Evolutionary conservation across 1,140 invertebrate species (phyloP), one percentile per base, ranked within the genome.

Genomic region (Ptiloglossa arizonensis): DNA sequence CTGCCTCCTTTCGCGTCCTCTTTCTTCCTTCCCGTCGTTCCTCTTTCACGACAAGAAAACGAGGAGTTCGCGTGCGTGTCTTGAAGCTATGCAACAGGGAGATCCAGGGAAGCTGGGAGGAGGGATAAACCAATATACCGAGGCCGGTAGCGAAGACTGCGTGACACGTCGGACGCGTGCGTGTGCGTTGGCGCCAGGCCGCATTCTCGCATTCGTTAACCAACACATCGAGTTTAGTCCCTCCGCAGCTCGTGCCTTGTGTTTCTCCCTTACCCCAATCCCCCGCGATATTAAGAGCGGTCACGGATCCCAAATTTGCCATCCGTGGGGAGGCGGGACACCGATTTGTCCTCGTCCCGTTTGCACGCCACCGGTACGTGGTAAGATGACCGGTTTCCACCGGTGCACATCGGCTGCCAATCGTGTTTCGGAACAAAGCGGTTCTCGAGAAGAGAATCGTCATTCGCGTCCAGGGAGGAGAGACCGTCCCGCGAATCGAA

Each of bases 131-230:
- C 81, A 70, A 75, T 74, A 75, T 74, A 75, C 70, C 71, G 59
- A 59, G 46, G 48, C 60, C 73, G 48, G 66, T 71, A 69, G 59
- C 52, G 38, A 50, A 68, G 62, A 74, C 80, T 83, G 80, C 83
- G 80, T 86, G 83, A 88, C 82, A 79, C 85, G 83, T 76, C 82
- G 35, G 73, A 78, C 41, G 75, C 80, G 68, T 67, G 69, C 66
- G 89, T 90, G 84, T 89, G 86, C 84, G 88, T 90, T 91, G 90
- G 90, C 90, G 90, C 90, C 90, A 91, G 89, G 89, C 89, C 86
- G 88, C 90, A 91, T 91, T 91, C 90, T 90, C 90, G 89, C 88
- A 90, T 91, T 91, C 82, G 88, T 91, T 91, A 89, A 89, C 87
- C 70, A 85, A 89, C 82, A 81, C 86, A 77, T 56, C 72, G 78